Evolutionary conservation across 2,113 vertebrate species (phyloP), one percentile per base, ranked within the genome.

Genomic region (Paradisaea rubra): DNA sequence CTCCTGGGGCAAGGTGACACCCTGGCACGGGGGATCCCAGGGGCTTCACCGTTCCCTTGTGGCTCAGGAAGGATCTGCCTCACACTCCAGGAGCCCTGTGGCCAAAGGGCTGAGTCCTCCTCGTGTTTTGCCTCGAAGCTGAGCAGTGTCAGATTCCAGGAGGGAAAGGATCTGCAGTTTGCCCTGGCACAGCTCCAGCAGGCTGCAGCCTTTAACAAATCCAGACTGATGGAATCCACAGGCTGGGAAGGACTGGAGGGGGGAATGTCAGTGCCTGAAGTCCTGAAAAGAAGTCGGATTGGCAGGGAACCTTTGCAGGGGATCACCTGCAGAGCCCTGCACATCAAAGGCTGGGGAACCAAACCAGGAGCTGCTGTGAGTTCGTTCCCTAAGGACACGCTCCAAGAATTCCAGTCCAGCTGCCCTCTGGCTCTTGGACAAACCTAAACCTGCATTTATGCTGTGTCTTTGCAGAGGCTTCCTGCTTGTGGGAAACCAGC

Each of bases 101-200:
- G 66, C 74, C 72, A 45, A 68, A 61, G 81, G 78, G 54, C 57
- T 28, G 49, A 79, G 28, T 30, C 33, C 59, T 27, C 35, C 31
- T 69, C n/a, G 60, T 31, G 8, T 49, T 79, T 52, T 77, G 50
- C 68, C 74, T 74, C 14, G 4, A 66, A 90, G 64, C 8, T 14
- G 57, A 95, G 88, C 82, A 84, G 42, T 50, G 54, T 24, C 79
- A 86, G 57, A n/a, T 42, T 68, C 76, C 85, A 17, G 25, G 28
- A 17, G 45, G 47, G 27, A 61, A 45, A 54, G 82, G 83, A 60
- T 56, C 39, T 60, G 90, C 87, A 80, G 72, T 45, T 72, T 21
- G 39, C 57, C 54, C 74, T 93, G 91, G 93, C 91, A 68, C 35
- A 44, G 14, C 85, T 86, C 90, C 93, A 91, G 3, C 66, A 25